phyloP scores from a whole-genome alignment of 2,888 invertebrate species.

The Amblyjoppa fuscipennis region DNA sequence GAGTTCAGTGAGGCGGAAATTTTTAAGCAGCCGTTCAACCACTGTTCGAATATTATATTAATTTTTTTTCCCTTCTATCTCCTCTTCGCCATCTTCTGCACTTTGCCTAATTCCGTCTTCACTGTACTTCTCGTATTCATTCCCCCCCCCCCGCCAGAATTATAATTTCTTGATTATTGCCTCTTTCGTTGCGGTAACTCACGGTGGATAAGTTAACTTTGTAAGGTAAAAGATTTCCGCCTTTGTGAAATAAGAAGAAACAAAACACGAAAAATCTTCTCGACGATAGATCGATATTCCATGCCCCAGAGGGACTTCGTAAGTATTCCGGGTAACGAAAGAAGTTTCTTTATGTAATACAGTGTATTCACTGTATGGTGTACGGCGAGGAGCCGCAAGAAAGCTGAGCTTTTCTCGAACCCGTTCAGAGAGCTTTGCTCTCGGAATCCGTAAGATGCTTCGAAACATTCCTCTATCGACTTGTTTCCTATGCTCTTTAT shows the following conservation, averaged over 20 bases:
- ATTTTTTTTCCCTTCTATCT: background rate
- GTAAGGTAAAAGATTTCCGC: background rate
- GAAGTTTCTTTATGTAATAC: conserved; percentile 24
- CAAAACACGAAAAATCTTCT: conserved; percentile 2
- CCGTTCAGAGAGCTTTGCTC: background rate
- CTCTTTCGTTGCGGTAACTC: background rate
- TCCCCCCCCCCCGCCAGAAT: background rate
- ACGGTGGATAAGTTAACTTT: conserved; percentile 1
- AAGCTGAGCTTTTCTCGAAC: conserved; percentile 10
- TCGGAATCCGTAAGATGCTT: background rate
- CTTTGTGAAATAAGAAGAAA: background rate
- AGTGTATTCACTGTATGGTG: background rate
- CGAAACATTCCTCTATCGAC: background rate
- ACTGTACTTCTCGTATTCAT: background rate
- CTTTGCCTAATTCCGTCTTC: background rate
- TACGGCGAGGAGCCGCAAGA: background rate
- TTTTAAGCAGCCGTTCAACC: background rate
- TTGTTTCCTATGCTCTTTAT: background rate
- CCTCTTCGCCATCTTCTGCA: background rate
- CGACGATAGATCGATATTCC: conserved; percentile 24
- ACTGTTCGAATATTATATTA: background rate
- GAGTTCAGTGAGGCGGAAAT: conserved; percentile 9
- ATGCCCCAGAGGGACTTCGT: background rate
- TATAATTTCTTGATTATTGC: too few relatives aligned
- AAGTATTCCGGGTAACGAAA: background rate